Base-by-base conservation (phyloP, 2,888 invertebrate species). In the Clanis bilineata region DNA sequence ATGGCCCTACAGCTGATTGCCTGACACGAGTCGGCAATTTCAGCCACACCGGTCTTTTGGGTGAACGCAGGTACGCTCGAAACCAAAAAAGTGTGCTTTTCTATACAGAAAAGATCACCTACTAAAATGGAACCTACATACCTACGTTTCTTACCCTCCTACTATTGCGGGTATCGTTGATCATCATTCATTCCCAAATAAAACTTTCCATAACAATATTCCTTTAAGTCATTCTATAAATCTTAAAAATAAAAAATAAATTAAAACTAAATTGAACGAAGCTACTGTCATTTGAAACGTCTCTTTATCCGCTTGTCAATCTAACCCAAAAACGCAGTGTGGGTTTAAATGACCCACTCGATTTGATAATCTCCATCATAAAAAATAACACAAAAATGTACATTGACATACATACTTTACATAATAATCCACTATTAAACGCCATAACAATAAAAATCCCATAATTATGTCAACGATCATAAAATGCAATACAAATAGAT, bases 381-480 rank as follows among this genome's bases (percentile, higher is more conserved):
- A 25, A 32, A 51, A 32, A 28, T 1, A 15, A 28, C 6, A 28
- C 18, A 23, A 28, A 32, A 18, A 41, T 41, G 18, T 7, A 47
- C 25, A 47, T 32, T 2, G 18, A 4, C 10, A 5, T 28, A n/a
- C 9, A 32, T 10, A 36, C 36, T 15, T 3, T 6, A 15, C 9
- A 43, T 45, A 25, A 25, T 21, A 58, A 57, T 56, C 43, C 47
- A 41, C 12, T 21, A 15, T 38, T 55, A 41, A 41, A 18, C 6
- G 7, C 18, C 58, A 69, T 64, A 65, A 70, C 65, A 64, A 65
- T 64, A 55, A 66, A 59, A 22, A 65, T 64, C 62, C 61, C 64
- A 64, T 68, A 63, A 66, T 65, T 60, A 63, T 39, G 65, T 74
- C 70, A 64, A 62, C 69, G 51, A 21, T 41, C 47, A 56, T 58